Evolutionary conservation across 2,113 vertebrate species (phyloP).

Genomic region (Penelope pileata): DNA sequence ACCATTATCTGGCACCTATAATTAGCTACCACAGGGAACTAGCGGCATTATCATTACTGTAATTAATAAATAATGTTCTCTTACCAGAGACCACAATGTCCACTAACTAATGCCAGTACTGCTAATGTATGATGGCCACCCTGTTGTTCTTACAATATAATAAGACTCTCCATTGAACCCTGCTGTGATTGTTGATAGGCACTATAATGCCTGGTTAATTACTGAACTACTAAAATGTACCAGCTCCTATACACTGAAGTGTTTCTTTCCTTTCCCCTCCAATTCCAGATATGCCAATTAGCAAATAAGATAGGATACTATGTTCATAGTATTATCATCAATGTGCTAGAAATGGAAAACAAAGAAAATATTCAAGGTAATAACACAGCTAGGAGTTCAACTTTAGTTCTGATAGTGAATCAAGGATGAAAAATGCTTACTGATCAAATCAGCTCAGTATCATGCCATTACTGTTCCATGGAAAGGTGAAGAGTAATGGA

Average conservation of each 20-base stretch:
- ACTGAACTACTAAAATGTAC: neutral
- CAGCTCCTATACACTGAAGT: neutral
- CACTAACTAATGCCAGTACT: neutral
- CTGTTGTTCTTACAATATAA: neutral
- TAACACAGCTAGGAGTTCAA: neutral
- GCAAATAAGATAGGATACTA: neutral
- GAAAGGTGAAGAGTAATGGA: neutral
- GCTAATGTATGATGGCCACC: neutral
- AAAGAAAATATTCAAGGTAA: neutral
- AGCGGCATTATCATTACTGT: conserved; percentile 9
- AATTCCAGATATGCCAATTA: neutral
- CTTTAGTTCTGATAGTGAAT: neutral
- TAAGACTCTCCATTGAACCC: neutral
- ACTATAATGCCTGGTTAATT: neutral
- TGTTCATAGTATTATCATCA: neutral
- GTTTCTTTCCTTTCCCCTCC: neutral
- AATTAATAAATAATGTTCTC: conserved; percentile 14
- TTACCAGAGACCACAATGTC: neutral
- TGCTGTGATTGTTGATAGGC: neutral
- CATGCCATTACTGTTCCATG: neutral
- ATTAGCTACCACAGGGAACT: neutral
- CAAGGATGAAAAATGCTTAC: neutral
- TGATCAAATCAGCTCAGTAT: neutral
- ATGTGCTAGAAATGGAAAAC: neutral
- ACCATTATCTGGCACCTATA: neutral